phyloP scores from a whole-genome alignment of 53 echinoderm and acorn worm genomes.

The Hippasteria phrygiana region DNA sequence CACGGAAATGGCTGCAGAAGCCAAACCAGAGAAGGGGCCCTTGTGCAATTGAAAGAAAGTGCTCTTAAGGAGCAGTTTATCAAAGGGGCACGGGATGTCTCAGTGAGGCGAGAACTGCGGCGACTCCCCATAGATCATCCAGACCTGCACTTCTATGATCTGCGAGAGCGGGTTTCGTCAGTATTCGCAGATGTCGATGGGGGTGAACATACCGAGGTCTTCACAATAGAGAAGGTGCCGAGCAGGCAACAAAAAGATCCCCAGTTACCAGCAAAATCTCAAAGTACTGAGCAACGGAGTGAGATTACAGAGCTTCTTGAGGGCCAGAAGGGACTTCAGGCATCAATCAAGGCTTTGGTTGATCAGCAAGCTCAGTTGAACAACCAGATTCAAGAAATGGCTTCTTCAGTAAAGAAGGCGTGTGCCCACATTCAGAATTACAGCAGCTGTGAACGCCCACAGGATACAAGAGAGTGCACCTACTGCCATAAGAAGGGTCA shows the following conservation, averaged over 20 bases:
- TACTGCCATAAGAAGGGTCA: slow-evolving; percentile 23
- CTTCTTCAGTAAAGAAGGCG: not conserved
- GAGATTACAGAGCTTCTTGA: slow-evolving; percentile 10
- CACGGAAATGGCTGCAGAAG: not conserved
- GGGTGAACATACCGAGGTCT: not conserved
- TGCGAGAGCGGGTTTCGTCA: not conserved
- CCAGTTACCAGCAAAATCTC: no score
- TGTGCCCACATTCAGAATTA: no score
- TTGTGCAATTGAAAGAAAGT: not conserved
- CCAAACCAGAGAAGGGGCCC: not conserved
- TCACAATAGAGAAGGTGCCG: not conserved
- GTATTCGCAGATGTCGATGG: not conserved
- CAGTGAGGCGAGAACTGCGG: not conserved
- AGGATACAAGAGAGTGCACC: not conserved
- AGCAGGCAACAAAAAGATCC: no score
- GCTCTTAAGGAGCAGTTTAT: slow-evolving; percentile 5
- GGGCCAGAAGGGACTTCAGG: slow-evolving; percentile 8
- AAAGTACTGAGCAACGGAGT: no score
- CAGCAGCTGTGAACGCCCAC: not conserved
- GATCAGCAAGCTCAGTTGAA: slow-evolving; percentile 17
- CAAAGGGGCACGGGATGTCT: not conserved
- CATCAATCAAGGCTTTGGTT: not conserved
- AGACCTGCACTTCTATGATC: not conserved
- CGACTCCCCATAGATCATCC: not conserved
- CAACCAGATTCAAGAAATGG: not conserved